phyloP scores from a whole-genome alignment of 2,888 invertebrate species.

The Andrena trimmerana region DNA sequence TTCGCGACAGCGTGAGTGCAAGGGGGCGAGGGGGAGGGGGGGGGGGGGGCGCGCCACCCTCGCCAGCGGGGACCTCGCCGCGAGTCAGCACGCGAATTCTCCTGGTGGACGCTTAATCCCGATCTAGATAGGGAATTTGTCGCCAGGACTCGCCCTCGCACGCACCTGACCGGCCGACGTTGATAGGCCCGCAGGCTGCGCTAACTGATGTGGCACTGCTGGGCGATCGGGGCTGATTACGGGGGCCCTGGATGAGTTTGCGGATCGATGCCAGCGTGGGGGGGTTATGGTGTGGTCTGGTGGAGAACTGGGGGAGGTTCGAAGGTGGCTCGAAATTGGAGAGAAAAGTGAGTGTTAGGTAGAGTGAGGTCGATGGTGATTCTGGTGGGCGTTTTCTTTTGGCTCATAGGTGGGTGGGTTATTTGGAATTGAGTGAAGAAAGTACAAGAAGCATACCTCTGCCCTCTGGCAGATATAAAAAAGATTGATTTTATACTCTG shows the following conservation, averaged over 20 bases:
- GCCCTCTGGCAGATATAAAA: too few relatives aligned
- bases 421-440: too few relatives aligned
- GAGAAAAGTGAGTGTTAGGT: neutral
- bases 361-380: neutral
- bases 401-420: too few relatives aligned
- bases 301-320: neutral
- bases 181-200: neutral
- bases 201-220: constrained; percentile 10
- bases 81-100: constrained; percentile 58
- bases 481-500: too few relatives aligned
- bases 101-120: constrained; percentile 35
- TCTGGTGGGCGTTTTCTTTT: too few relatives aligned
- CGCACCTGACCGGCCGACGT: constrained; percentile 10
- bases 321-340: neutral
- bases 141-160: constrained; percentile 8
- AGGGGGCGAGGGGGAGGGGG: neutral
- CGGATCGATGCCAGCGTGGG: neutral
- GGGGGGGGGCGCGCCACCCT: constrained; percentile 8
- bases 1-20: constrained; percentile 42
- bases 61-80: constrained; percentile 40
- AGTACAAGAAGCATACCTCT: too few relatives aligned
- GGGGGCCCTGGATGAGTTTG: constrained; percentile 10
- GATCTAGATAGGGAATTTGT: constrained; percentile 41
- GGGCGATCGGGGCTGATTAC: constrained; percentile 9
- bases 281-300: neutral